Evolutionary conservation across 2,888 invertebrate genomes (phyloP).

Genomic region (Pomacea canaliculata): DNA sequence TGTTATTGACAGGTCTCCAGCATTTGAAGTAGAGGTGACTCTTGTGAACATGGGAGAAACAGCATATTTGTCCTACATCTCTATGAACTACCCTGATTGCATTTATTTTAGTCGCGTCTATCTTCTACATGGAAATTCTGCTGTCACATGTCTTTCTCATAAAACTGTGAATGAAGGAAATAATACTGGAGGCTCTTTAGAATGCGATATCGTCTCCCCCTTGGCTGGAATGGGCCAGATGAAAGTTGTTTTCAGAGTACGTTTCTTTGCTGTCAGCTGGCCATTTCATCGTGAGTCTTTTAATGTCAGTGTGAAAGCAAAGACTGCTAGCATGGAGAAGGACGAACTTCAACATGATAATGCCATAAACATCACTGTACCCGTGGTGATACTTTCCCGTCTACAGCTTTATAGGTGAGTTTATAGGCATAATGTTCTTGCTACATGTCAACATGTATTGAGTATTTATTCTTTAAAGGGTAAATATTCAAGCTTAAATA

Average conservation of each 20-base stretch:
- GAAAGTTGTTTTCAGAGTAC: constrained; percentile 33
- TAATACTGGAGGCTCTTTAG: constrained; percentile 15
- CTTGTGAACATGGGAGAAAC: constrained; percentile 49
- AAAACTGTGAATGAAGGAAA: constrained; percentile 2
- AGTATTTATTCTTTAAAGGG: no score
- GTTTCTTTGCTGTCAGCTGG: constrained; percentile 25
- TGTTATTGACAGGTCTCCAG: constrained; percentile 41
- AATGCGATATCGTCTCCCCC: constrained; percentile 35
- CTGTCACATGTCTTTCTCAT: constrained; percentile 31
- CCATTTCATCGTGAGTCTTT: constrained; percentile 32
- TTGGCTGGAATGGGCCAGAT: constrained; percentile 25
- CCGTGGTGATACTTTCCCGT: constrained; percentile 35
- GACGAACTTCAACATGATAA: constrained; percentile 30
- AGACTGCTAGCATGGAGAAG: constrained; percentile 37
- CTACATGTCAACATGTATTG: no score
- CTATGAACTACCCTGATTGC: constrained; percentile 38
- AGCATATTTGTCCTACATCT: constrained; percentile 43
- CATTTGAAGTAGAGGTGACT: constrained; percentile 38
- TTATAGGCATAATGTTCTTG: no score
- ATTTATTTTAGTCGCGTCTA: constrained; percentile 35
- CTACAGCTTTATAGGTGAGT: constrained; percentile 44
- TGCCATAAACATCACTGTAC: constrained; percentile 27
- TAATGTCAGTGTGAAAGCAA: constrained; percentile 32
- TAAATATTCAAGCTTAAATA: no score
- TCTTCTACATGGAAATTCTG: constrained; percentile 30